Evolutionary conservation across 2,113 vertebrate genomes (phyloP), one percentile per base, ranked within the genome.

Genomic region (Dromiciops gliroides): DNA sequence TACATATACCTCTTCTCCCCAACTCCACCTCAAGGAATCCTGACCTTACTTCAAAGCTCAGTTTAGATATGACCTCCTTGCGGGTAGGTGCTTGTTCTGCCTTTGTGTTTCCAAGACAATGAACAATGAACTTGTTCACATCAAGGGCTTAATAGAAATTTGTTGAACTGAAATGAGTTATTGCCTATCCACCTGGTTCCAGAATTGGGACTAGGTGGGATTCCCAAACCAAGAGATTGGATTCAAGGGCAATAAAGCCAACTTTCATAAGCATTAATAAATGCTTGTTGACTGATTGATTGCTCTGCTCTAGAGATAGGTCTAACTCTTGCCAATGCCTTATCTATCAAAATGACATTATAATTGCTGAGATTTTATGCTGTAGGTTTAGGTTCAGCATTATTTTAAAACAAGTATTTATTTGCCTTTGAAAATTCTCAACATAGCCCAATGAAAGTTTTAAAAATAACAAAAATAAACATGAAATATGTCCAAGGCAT

Each of bases 381-480:
- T 92, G 22, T 1, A 94, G 56, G 95, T 90, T 93, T 1, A 94
- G 56, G 95, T 92, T 93, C 89, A 96, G 50, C 14, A 83, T 83
- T 91, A 51, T 1, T 14, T 92, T 92, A n/a, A n/a, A 51, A 96
- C 89, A 51, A 22, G 89, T 90, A 95, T 10, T 96, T 90, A 95
- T 10, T 96, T 92, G 9, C 50, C n/a, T 94, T 93, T 53, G 91
- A 48, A 67, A n/a, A 75, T 75, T 75, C 16, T n/a, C 37, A n/a
- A n/a, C 94, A 28, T 49, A 83, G 25, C 89, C 12, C 48, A 95
- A 60, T 49, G 92, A 90, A 95, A 75, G 5, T 7, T 75, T 75
- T 19, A 75, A 91, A 56, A 25, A 93, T 93, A 91, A 56, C n/a
- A 92, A 95, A 94, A 93, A 96, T 4, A 92, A 75, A 50, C 91